Evolutionary conservation across 2,797 vertebrate species (phyloP).

Genomic region (Alectoris magna): DNA sequence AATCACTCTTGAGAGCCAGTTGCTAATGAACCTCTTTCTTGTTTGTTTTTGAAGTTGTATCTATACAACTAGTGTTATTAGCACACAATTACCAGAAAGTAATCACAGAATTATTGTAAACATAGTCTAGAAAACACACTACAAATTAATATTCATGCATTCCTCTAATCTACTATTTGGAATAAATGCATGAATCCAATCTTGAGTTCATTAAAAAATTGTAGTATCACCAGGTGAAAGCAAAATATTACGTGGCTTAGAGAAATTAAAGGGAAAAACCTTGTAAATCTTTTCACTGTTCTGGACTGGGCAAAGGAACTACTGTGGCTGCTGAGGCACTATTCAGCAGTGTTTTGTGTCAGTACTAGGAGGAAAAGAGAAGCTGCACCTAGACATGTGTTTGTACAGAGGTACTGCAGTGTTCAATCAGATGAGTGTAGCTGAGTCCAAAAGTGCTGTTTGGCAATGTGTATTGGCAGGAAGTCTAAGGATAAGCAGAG

Average conservation of each 20-base stretch:
- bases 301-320: constrained; percentile 10
- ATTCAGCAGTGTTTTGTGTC: background rate
- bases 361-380: background rate
- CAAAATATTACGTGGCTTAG: constrained; percentile 37
- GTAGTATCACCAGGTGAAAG: background rate
- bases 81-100: constrained; percentile 75
- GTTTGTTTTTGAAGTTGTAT: constrained; percentile 74
- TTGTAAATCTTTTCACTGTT: background rate
- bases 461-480: constrained; percentile 26
- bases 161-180: constrained; percentile 56
- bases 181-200: constrained; percentile 51
- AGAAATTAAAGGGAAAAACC: constrained; percentile 19
- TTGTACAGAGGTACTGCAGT: constrained; percentile 17
- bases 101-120: constrained; percentile 80
- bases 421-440: constrained; percentile 37
- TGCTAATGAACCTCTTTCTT: constrained; percentile 68
- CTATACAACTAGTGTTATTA: constrained; percentile 75
- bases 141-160: constrained; percentile 79
- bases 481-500: constrained; percentile 22
- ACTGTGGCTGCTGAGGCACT: background rate
- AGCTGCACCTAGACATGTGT: background rate
- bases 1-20: constrained; percentile 55
- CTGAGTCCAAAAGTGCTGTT: constrained; percentile 2
- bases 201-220: constrained; percentile 61
- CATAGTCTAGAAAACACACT: constrained; percentile 67